These are phyloP conservation scores for Spondyliosoma cantharus DNA, from an alignment of 2,797 vertebrate species.

Conservation along the genomic window DNA sequence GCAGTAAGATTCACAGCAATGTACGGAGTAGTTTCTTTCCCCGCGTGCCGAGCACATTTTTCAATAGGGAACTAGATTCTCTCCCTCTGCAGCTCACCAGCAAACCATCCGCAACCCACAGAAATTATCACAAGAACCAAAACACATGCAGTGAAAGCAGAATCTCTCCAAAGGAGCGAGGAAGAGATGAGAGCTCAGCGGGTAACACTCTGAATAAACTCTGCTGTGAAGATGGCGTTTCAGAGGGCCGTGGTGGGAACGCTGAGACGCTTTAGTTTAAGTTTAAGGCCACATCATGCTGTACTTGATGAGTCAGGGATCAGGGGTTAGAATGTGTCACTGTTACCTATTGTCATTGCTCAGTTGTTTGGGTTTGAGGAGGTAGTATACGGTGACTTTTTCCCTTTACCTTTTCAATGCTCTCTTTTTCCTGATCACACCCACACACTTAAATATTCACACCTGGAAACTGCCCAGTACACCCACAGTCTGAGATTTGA, in stretches of 20 bases:
- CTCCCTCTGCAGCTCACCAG: slow-evolving; percentile 52
- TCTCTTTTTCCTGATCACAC: no score
- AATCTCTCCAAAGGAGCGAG: slow-evolving; percentile 31
- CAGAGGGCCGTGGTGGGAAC: slow-evolving; percentile 27
- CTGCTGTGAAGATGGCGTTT: slow-evolving; percentile 30
- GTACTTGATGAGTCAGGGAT: no score
- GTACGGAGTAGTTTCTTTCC: slow-evolving; percentile 36
- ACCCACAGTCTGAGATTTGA: no score
- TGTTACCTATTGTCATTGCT: no score
- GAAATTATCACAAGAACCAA: slow-evolving; percentile 56
- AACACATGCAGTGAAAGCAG: slow-evolving; percentile 23
- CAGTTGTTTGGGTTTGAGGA: no score
- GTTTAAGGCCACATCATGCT: no score
- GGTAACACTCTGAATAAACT: slow-evolving; percentile 31
- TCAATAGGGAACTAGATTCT: slow-evolving; percentile 70
- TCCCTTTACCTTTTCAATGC: no score
- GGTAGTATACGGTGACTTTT: no score
- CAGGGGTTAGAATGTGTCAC: no score
- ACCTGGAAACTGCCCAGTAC: no score
- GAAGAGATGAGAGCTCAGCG: slow-evolving; percentile 21
- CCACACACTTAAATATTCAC: no score
- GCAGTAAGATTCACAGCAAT: slow-evolving; percentile 34
- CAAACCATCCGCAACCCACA: slow-evolving; percentile 56
- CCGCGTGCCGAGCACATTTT: slow-evolving; percentile 66
- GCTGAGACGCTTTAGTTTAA: slow-evolving; percentile 9